Evolutionary conservation across 2,113 vertebrate species (phyloP), one percentile per base, ranked within the genome.

Genomic region (Lathamus discolor): DNA sequence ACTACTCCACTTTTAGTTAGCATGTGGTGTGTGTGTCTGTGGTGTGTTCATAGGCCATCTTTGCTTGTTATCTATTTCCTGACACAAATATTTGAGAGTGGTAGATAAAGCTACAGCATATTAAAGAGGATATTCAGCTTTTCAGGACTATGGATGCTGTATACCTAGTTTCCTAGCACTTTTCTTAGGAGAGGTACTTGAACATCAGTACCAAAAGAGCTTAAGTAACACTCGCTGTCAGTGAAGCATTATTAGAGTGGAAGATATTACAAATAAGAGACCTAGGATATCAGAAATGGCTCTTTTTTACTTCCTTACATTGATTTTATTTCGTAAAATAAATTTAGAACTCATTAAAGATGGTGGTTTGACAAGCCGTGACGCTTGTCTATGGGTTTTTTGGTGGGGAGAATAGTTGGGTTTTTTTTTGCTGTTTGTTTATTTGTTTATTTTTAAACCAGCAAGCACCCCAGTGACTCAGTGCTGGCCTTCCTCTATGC

Each of bases 371-470:
- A 49, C 28, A 82, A 22, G 9, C n/a, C 27, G 9, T 37, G 24
- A 52, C 23, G 23, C 13, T 48, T 35, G 11, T 35, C 4, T 27
- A 8, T 17, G 57, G 6, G 16, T 6, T 63, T 41, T 54, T 79
- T 13, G 12, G 6, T 19, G 2, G 16, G 23, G 10, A 6, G 4
- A 11, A 25, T 13, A 73, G 28, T 15, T 35, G 39, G 2, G 0
- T 0, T 15, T 70, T 51, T 51, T 68, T 55, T 64, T 64, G 33
- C 7, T 72, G 28, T 24, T 35, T 62, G 13, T 9, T 68, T 67
- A 13, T 2, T 35, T 88, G 11, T 9, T 59, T 63, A 18, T 2
- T 33, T 90, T 86, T 73, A 77, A 51, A 61, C 12, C 25, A 68
- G 33, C 15, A 86, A 69, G 16, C 3, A 24, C 33, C 83, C 15